Base-by-base conservation (phyloP, 2,888 invertebrate genomes). In the Phalera bucephala region DNA sequence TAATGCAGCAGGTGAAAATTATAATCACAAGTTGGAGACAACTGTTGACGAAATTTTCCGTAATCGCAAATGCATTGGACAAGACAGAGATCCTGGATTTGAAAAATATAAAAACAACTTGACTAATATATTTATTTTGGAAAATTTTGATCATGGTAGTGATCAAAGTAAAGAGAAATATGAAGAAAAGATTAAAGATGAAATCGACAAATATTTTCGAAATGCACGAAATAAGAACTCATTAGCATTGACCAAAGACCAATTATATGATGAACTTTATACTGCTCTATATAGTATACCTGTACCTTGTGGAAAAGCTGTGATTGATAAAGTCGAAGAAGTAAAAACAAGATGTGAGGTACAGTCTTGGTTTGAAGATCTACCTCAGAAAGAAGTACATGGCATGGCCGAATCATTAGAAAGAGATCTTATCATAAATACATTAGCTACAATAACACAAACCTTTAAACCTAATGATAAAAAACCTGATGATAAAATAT, bases 261-360 rank as follows among this genome's bases (percentile, higher is more conserved):
- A 73, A 49, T 63, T 80, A 11, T 72, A 68, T 34, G 75, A 74
- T 43, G 72, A 77, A 44, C 45, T 81, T 7, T 78, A 74, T 15
- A 63, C 72, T 40, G 60, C 57, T 2, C 58, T 82, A 21, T 80
- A 64, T 35, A 74, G 68, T 53, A 69, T 80, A 1, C 67, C 70
- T 0, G 54, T 72, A 33, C 82, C 83, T 11, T 58, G 60, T 45
- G 64, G 75, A 44, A 48, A 36, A 25, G 64, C 67, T 7, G 46
- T 77, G 2, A 39, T 52, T 5, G 52, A 69, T 31, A 70, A 80
- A 61, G 73, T 82, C 8, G 80, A 79, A 59, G 61, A 72, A 48
- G 52, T 80, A 15, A 83, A 82, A 64, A 77, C 72, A 3, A 69
- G 72, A 39, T 78, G 71, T 52, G 78, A 72, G 64, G 61, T 82